phyloP scores from a whole-genome alignment of 2,888 invertebrate genomes.

The Odontomyia ornata region DNA sequence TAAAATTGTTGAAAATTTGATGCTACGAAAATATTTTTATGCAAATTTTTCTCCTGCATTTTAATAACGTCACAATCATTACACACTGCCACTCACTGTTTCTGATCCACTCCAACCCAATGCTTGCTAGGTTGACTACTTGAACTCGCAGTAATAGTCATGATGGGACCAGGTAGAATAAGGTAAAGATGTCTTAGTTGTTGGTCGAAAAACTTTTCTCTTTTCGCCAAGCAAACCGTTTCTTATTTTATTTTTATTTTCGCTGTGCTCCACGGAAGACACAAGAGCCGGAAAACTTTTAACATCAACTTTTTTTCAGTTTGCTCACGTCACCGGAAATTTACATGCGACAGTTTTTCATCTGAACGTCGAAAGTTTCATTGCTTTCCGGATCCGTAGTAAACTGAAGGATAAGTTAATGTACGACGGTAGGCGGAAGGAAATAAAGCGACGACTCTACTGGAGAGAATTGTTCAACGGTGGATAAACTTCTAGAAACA shows the following conservation, averaged over 20 bases:
- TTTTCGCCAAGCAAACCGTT: conserved; percentile 1
- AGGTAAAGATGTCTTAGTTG: conserved; percentile 10
- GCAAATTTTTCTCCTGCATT: too few relatives aligned
- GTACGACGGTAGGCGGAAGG: conserved; percentile 9
- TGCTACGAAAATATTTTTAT: too few relatives aligned
- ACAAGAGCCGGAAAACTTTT: conserved; percentile 32
- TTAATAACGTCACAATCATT: too few relatives aligned
- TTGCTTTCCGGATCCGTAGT: conserved; percentile 13
- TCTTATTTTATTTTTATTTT: conserved; percentile 5
- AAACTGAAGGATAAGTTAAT: conserved; percentile 19
- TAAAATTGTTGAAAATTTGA: too few relatives aligned
- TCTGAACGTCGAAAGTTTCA: conserved; percentile 34
- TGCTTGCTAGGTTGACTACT: neutral
- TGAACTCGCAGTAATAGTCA: conserved; percentile 14
- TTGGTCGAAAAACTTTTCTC: conserved; percentile 27
- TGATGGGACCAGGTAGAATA: neutral
- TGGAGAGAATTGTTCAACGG: conserved; percentile 5
- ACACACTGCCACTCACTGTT: too few relatives aligned
- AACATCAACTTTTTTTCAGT: conserved; percentile 41
- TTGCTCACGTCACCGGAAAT: conserved; percentile 43
- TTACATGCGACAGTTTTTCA: conserved; percentile 44
- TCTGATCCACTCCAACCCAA: too few relatives aligned
- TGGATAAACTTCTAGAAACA: conserved; percentile 8
- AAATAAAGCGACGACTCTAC: neutral
- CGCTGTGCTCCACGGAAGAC: conserved; percentile 5